Evolutionary conservation across 2,797 vertebrate species (phyloP).

Genomic region (Takifugu rubripes): DNA sequence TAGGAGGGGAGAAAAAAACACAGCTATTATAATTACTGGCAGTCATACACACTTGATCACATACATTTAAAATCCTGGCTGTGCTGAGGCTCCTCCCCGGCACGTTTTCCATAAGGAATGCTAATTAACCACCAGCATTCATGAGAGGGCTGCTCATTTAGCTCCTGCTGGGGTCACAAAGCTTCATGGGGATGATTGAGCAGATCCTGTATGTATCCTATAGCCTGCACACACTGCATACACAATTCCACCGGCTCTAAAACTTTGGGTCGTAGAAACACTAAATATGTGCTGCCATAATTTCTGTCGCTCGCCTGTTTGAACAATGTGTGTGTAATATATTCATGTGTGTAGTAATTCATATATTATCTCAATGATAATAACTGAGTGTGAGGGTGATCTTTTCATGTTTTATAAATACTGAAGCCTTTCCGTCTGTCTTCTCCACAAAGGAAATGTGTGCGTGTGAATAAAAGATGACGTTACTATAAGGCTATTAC

Average conservation of each 20-base stretch:
- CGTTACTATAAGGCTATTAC: background rate
- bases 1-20: background rate
- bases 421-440: no score
- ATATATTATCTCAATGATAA: no score
- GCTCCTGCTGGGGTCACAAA: conserved; percentile 52
- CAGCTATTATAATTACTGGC: conserved; percentile 39
- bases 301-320: no score
- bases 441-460: no score
- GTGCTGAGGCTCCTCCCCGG: conserved; percentile 34
- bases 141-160: conserved; percentile 71
- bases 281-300: no score
- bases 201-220: conserved; percentile 61
- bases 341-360: no score
- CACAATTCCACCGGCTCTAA: conserved; percentile 57
- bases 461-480: background rate
- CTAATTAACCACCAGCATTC: conserved; percentile 73
- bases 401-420: no score
- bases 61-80: conserved; percentile 26
- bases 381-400: no score
- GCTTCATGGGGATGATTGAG: conserved; percentile 67
- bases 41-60: conserved; percentile 44
- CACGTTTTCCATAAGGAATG: conserved; percentile 65
- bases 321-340: no score
- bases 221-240: conserved; percentile 42
- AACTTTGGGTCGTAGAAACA: conserved; percentile 30